Evolutionary conservation across 1,140 invertebrate genomes (phyloP), one percentile per base, ranked within the genome.

Genomic region (Rhopalosiphum padi): DNA sequence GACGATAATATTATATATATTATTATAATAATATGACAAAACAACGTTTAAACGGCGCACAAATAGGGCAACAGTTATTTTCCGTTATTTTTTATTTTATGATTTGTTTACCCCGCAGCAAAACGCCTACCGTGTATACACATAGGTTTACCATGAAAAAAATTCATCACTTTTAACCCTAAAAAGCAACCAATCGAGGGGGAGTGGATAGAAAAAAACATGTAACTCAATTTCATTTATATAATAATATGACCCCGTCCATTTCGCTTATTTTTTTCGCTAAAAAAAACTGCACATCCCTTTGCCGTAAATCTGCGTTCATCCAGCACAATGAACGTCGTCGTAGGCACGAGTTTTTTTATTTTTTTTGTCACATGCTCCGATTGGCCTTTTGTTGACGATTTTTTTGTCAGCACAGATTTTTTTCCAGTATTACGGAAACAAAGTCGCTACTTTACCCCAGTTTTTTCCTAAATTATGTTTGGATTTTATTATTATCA

Each of bases 391-490:
- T 86, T 93, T 93, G 91, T 93, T 53, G 82, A 93, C 41, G 91
- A 86, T 86, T 93, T 93, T 93, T 93, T 93, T 93, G 37, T 48
- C 30, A 0, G 43, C 48, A 53, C 91, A 83, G 77, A 37, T 93
- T 93, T 91, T 92, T 92, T 92, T 93, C 82, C 91, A 93, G 91
- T 41, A 93, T 93, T 85, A 37, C 91, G 91, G 91, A 93, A 93
- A 93, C 91, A 85, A 92, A 41, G 77, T 92, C 25, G 23, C 77
- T 86, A 93, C 91, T 93, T 93, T 93, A 86, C 82, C 91, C 82
- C 91, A 86, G 77, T 85, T 93, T 93, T 46, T 51, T 82, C 82
- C 91, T 93, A 93, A 93, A 93, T 93, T 93, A 93, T 85, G 91
- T 93, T 93, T 55, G 48, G 43, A 86, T 93, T 93, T 93, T 93